Evolutionary conservation across 2,113 vertebrate genomes (phyloP), one percentile per base, ranked within the genome.

Genomic region (Sapajus apella): DNA sequence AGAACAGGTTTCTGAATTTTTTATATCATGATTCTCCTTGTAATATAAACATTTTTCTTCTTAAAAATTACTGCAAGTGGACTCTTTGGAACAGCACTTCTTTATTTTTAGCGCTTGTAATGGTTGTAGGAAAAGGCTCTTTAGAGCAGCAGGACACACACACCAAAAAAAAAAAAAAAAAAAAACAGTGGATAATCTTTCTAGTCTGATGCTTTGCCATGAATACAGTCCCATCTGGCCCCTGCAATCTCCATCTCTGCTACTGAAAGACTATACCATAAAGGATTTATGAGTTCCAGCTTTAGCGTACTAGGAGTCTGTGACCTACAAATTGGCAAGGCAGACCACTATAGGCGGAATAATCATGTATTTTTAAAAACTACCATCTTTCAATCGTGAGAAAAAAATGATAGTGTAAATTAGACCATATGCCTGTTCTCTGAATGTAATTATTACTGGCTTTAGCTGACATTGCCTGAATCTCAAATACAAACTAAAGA

Each of bases 361-460:
- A 83, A 40, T 35, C 70, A 80, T 75, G 47, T 72, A 84, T 73
- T 94, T 95, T 27, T 47, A 79, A 72, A 50, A 95, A 95, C 25
- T 4, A 9, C 3, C 75, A 84, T 87, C 58, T 89, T 94, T 97
- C 68, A 90, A 37, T 76, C 27, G 64, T 94, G 43, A 81, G 68
- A 6, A 37, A 64, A 81, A 92, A 92, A 52, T 50, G 11, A 89
- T 93, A 20, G 45, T 80, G 47, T 94, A 23, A 96, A 96, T 94
- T 90, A 90, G 45, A 94, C 52, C 80, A 95, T 80, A 94, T 55
- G 55, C 64, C 20, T 87, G 8, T 75, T 96, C 70, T 94, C 45
- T 90, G 35, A 97, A 81, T 66, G 18, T 86, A 94, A 86, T 94
- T 94, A 96, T 92, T 90, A 95, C 70, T 94, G 52, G 14, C 32